Evolutionary conservation across 2,888 invertebrate species (phyloP), one percentile per base, ranked within the genome.

Genomic region (Diarsia brunnea): DNA sequence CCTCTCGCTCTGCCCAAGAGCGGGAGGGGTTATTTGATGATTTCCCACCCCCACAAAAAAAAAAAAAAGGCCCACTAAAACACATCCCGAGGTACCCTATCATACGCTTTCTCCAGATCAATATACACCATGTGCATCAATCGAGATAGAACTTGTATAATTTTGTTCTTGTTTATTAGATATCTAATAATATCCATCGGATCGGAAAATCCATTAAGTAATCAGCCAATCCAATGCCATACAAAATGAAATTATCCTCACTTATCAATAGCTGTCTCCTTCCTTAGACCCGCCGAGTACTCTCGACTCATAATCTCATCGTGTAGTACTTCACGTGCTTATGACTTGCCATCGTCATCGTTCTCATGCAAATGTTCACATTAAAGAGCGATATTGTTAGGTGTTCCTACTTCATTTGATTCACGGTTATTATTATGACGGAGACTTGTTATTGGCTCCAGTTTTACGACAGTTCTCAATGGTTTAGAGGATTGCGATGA

Each of bases 291-390:
- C 19, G 27, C 11, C 2, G 14, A 61, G 65, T 24, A 61, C 49
- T 14, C 55, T 43, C 43, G 14, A 60, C 53, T 65, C 63, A 49
- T 66, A 60, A 69, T 69, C 53, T 60, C 58, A 14, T 24, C 49
- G 51, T 51, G 55, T 53, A 43, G 24, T 78, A 60, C 38, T 67
- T 77, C 51, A 84, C 60, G 61, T 73, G 58, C 38, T 68, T 69
- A 75, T 78, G 82, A 78, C 75, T 80, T 64, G 65, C 69, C n/a
- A 19, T 51, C 55, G 51, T 67, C 77, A 77, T 67, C 72, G 58
- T 71, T 78, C 47, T 31, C 74, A 84, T 84, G 76, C 74, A 75
- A 87, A 87, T 87, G 73, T 58, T 53, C 66, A 69, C 79, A 82
- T 87, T 84, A 86, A 69, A 69, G 73, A 69, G 73, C 63, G 69